phyloP scores from a whole-genome alignment of 2,797 vertebrate species.

The Coranthus polyacanthus region DNA sequence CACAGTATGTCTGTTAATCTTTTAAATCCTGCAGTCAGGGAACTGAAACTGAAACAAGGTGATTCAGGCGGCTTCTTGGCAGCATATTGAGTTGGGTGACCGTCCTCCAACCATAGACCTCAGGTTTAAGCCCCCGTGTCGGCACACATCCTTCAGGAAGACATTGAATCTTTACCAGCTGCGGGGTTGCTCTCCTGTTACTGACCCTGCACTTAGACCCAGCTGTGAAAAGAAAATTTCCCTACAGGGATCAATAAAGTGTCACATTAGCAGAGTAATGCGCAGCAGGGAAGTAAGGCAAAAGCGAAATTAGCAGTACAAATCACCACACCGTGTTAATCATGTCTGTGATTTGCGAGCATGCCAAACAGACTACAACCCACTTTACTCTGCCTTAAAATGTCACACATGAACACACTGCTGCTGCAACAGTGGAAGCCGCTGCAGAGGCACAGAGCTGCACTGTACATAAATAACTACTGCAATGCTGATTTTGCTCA shows the following conservation, averaged over 20 bases:
- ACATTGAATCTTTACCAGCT: conserved; percentile 57
- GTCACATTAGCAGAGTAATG: conserved; percentile 76
- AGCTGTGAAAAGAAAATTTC: conserved; percentile 58
- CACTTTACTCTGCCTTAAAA: conserved; percentile 52
- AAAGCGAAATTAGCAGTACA: conserved; percentile 67
- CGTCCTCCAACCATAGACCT: conserved; percentile 40
- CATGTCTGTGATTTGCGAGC: conserved; percentile 56
- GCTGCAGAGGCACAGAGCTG: conserved; percentile 15
- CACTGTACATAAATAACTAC: background rate
- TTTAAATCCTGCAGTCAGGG: too few species aligned
- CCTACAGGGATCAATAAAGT: conserved; percentile 74
- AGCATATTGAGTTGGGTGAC: conserved; percentile 26
- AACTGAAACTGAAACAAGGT: background rate
- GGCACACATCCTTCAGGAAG: conserved; percentile 58
- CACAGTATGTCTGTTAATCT: too few species aligned
- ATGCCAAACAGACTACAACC: conserved; percentile 37
- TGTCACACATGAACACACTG: conserved; percentile 35
- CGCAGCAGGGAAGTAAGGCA: conserved; percentile 58
- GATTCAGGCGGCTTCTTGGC: conserved; percentile 18
- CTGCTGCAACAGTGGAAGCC: conserved; percentile 21
- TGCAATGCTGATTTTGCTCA: background rate
- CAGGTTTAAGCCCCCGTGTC: conserved; percentile 19
- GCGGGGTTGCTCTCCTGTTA: conserved; percentile 44
- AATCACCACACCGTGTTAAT: conserved; percentile 61
- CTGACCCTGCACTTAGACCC: conserved; percentile 70